Evolutionary conservation across 2,113 vertebrate genomes (phyloP).

Genomic region (Nesogale talazaci): DNA sequence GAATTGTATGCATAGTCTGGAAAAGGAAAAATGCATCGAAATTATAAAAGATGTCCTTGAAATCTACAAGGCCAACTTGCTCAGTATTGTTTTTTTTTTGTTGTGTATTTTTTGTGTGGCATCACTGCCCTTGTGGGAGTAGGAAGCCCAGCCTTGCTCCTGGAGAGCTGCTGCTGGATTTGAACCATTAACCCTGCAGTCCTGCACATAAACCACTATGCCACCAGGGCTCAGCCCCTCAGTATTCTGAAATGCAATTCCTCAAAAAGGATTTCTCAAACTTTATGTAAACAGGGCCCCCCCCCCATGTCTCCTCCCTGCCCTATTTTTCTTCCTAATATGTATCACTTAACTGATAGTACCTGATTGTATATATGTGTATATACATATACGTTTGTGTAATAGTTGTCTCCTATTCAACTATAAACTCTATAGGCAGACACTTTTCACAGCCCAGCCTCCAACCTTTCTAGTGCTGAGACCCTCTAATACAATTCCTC

Average conservation of each 20-base stretch:
- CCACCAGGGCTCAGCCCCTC: too few relatives aligned
- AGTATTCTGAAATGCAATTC: neutral
- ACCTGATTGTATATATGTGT: neutral
- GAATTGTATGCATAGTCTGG: neutral
- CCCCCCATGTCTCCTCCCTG: neutral
- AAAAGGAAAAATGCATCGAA: neutral
- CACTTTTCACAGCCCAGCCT: neutral
- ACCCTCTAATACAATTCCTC: too few relatives aligned
- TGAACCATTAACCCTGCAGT: too few relatives aligned
- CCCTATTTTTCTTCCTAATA: neutral
- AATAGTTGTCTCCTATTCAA: neutral
- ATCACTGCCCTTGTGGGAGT: too few relatives aligned
- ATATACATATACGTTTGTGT: neutral
- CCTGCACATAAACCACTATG: too few relatives aligned
- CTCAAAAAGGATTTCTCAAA: neutral
- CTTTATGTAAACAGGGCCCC: neutral
- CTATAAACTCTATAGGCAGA: neutral
- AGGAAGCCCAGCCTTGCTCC: too few relatives aligned
- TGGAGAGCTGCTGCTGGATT: too few relatives aligned
- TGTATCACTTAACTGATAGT: neutral
- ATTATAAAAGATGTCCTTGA: neutral
- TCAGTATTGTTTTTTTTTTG: too few relatives aligned
- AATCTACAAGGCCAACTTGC: neutral
- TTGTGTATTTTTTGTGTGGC: too few relatives aligned
- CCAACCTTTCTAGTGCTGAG: too few relatives aligned